A percentile compares a stretch with the other conserved stretches of the same genome.
Conservation (phyloP, 2,113 vertebrate genomes). For the zebrafish (Danio rerio) region DNA sequence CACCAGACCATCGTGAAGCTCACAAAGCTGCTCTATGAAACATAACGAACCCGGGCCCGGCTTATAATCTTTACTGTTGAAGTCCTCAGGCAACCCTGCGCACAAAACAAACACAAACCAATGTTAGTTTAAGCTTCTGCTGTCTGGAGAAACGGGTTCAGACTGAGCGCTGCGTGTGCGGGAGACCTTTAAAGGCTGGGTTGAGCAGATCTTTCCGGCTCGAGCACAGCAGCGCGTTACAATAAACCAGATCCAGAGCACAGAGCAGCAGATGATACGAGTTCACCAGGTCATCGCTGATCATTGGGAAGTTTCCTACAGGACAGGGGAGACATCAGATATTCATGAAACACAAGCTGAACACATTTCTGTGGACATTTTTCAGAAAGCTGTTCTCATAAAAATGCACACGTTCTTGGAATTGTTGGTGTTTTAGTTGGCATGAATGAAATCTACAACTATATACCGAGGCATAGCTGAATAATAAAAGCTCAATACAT, state of each 20-base stretch:
- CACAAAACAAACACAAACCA: conserved; percentile 27
- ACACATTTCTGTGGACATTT: too few species aligned
- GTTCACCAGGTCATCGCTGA: conserved; percentile 96
- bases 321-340: background rate
- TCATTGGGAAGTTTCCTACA: conserved; percentile 95
- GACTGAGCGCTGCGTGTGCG: background rate
- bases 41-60: conserved; percentile 81
- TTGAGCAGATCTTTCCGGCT: conserved; percentile 91
- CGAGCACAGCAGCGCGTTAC: conserved; percentile 88
- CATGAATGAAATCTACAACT: too few species aligned
- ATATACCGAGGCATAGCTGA: too few species aligned
- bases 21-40: conserved; percentile 90
- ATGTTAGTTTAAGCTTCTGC: background rate
- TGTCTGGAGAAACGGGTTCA: too few species aligned
- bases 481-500: too few species aligned
- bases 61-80: conserved; percentile 85
- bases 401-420: too few species aligned
- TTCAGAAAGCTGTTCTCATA: too few species aligned
- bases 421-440: too few species aligned
- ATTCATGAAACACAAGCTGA: too few species aligned
- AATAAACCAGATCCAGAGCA: conserved; percentile 90
- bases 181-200: conserved; percentile 85
- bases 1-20: conserved; percentile 88
- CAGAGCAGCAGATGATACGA: conserved; percentile 94
- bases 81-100: conserved; percentile 87